These are phyloP conservation scores for Agrilus cyanescens DNA, from an alignment of 2,888 invertebrate genomes.

Conservation along the genomic window DNA sequence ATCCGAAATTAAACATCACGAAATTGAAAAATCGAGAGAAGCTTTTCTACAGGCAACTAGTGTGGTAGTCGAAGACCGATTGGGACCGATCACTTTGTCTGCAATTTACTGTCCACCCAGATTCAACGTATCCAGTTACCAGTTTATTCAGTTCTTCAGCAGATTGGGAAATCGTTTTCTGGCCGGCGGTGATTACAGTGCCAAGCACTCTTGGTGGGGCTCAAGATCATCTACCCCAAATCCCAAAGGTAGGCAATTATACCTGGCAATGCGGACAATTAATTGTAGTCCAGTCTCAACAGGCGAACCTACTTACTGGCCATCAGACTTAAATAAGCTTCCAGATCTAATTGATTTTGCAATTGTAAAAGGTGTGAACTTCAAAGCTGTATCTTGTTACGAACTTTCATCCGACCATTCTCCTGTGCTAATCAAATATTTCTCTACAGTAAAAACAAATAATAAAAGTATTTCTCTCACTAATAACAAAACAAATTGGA, in stretches of 20 bases:
- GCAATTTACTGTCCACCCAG: slow-evolving; percentile 12
- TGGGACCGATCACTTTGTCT: slow-evolving; percentile 9
- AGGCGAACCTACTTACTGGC: neutral
- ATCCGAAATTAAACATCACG: no score
- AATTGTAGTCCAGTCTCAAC: neutral
- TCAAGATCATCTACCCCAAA: slow-evolving; percentile 6
- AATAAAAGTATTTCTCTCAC: no score
- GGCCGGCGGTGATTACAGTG: slow-evolving; percentile 4
- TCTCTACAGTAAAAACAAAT: no score
- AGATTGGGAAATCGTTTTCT: slow-evolving; percentile 12
- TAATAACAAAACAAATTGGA: no score
- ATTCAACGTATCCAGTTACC: slow-evolving; percentile 11
- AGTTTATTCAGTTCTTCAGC: slow-evolving; percentile 10
- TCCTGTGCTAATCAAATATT: no score
- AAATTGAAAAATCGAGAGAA: no score
- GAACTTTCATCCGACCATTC: no score
- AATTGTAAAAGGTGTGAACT: no score
- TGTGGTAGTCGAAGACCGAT: slow-evolving; percentile 9
- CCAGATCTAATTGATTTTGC: no score
- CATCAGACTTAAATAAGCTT: no score
- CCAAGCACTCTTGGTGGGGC: slow-evolving; percentile 11
- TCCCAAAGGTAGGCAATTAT: slow-evolving; percentile 2
- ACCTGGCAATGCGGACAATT: neutral
- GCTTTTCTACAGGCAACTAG: slow-evolving; percentile 11
- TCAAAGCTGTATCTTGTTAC: no score